Evolutionary conservation across 2,797 vertebrate species (phyloP).

Genomic region (Periophthalmus magnuspinnatus): DNA sequence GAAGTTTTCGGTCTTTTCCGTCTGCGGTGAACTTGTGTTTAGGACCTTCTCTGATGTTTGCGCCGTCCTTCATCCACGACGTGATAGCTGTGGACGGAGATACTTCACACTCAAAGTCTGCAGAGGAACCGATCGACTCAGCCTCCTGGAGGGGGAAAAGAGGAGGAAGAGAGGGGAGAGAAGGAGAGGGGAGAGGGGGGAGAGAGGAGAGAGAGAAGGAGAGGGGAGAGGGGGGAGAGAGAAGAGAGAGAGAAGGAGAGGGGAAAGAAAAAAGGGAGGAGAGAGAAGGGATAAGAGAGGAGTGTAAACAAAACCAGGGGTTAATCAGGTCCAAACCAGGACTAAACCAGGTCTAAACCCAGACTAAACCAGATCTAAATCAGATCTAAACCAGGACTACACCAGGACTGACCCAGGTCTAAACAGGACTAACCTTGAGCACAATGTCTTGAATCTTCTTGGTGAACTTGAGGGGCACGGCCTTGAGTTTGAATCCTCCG

Average conservation of each 20-base stretch:
- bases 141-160: slow-evolving; percentile 73
- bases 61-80: slow-evolving; percentile 95
- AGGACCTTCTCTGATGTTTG: slow-evolving; percentile 91
- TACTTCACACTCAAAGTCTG: slow-evolving; percentile 93
- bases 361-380: too few relatives aligned
- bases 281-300: too few relatives aligned
- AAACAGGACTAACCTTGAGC: not conserved
- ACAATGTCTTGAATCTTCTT: slow-evolving; percentile 92
- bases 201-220: too few relatives aligned
- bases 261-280: too few relatives aligned
- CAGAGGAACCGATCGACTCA: slow-evolving; percentile 92
- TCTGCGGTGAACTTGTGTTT: slow-evolving; percentile 96
- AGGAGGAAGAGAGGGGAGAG: not conserved
- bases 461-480: slow-evolving; percentile 93
- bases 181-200: too few relatives aligned
- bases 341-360: not conserved
- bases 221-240: too few relatives aligned
- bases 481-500: slow-evolving; percentile 90
- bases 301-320: not conserved
- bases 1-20: slow-evolving; percentile 94
- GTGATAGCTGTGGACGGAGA: slow-evolving; percentile 94
- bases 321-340: not conserved
- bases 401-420: not conserved
- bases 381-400: not conserved
- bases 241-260: too few relatives aligned